Percentiles rank a stretch among this genome's conserved stretches.
Conservation (phyloP, 2,113 vertebrate genomes). For the Pelmatolapia mariae region DNA sequence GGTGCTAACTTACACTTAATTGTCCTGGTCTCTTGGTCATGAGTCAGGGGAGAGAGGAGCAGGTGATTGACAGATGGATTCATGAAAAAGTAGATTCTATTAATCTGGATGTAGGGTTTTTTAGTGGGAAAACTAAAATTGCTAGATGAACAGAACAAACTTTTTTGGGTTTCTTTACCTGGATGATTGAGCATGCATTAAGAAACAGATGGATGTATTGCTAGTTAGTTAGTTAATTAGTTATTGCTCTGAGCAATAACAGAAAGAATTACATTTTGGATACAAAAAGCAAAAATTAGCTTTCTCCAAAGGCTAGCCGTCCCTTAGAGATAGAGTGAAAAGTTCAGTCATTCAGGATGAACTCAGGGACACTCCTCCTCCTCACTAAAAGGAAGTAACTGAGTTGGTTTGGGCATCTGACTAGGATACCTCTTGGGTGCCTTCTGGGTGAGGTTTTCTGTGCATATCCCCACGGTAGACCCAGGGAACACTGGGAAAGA, state of each 20-base stretch:
- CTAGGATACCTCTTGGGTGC: not conserved
- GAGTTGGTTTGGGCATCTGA: not conserved
- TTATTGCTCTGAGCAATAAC: not conserved
- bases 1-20: not conserved
- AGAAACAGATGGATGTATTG: not conserved
- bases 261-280: not conserved
- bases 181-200: not conserved
- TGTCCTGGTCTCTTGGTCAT: not conserved
- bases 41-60: not conserved
- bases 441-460: not conserved
- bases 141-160: not conserved
- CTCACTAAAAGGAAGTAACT: not conserved
- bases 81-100: not conserved
- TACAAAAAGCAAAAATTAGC: not conserved
- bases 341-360: not conserved
- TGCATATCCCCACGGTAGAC: not conserved
- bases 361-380: not conserved
- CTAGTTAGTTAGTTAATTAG: too few species aligned
- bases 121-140: not conserved
- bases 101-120: not conserved
- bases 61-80: not conserved
- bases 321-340: not conserved
- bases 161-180: not conserved
- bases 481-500: not conserved
- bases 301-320: fast-evolving